These are phyloP conservation scores for Festucalex cinctus DNA, from an alignment of 2,113 vertebrate species.

Conservation along the genomic window DNA sequence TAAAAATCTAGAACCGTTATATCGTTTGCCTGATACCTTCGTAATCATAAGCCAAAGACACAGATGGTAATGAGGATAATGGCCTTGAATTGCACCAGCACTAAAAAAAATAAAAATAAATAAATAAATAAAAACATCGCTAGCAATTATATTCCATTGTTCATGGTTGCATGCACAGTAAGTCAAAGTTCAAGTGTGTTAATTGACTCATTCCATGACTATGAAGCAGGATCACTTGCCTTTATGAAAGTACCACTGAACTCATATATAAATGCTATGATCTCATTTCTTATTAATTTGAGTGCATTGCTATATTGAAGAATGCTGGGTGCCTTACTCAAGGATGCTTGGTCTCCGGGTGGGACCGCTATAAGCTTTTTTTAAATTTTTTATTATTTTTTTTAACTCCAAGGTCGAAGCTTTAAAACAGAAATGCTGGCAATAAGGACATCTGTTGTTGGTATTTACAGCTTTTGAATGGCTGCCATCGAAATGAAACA, in stretches of 20 bases:
- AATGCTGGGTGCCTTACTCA: neutral
- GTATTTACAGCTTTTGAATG: neutral
- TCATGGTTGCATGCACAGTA: neutral
- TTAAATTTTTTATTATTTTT: neutral
- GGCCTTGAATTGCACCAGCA: no score
- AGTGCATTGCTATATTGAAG: neutral
- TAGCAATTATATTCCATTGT: no score
- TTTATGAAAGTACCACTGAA: neutral
- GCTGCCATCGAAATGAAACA: neutral
- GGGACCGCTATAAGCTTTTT: neutral
- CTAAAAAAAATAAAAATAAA: no score
- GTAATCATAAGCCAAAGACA: neutral
- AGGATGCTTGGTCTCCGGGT: neutral
- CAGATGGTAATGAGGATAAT: no score
- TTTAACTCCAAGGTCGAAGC: neutral
- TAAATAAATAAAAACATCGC: no score
- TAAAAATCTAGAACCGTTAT: neutral
- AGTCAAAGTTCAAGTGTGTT: neutral
- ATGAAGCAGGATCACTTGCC: neutral
- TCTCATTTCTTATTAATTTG: neutral
- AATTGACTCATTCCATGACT: neutral
- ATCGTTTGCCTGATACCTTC: neutral
- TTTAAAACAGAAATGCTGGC: neutral
- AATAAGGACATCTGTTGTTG: neutral
- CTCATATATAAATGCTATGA: neutral